Conservation (phyloP, 2,888 invertebrate species). For the Drosophila subsilvestris region DNA sequence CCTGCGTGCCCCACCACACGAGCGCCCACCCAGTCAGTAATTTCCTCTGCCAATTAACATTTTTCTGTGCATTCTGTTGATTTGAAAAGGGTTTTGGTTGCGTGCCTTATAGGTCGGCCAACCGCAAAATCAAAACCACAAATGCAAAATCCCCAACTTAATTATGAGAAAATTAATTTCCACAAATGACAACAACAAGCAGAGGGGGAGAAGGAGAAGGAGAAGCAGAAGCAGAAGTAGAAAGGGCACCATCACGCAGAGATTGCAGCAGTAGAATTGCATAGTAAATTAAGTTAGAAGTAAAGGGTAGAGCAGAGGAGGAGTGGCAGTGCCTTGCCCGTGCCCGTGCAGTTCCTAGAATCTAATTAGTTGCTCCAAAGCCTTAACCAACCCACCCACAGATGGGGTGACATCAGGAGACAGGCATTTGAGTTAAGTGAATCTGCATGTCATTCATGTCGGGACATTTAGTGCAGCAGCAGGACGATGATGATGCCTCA, state of each 20-base stretch:
- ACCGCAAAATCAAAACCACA: slow-evolving; percentile 75
- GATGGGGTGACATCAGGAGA: slow-evolving; percentile 28
- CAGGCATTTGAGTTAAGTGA: slow-evolving; percentile 62
- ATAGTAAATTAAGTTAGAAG: slow-evolving; percentile 70
- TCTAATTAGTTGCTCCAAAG: slow-evolving; percentile 75
- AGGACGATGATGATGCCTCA: neutral
- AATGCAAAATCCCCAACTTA: slow-evolving; percentile 67
- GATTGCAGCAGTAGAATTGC: slow-evolving; percentile 51
- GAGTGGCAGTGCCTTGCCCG: neutral
- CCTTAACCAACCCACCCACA: slow-evolving; percentile 47
- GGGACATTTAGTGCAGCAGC: slow-evolving; percentile 61
- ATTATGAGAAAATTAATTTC: slow-evolving; percentile 76
- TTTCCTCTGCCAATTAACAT: slow-evolving; percentile 64
- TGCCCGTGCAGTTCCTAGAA: slow-evolving; percentile 39
- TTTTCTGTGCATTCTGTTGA: slow-evolving; percentile 44
- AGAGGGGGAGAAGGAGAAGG: slow-evolving; percentile 1
- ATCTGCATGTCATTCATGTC: slow-evolving; percentile 72
- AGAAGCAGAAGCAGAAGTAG: neutral
- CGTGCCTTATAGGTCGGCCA: slow-evolving; percentile 62
- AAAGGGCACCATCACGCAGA: slow-evolving; percentile 6
- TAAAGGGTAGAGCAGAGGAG: slow-evolving; percentile 20
- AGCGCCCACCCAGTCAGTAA: slow-evolving; percentile 34
- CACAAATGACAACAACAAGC: slow-evolving; percentile 45
- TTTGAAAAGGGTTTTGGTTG: slow-evolving; percentile 30
- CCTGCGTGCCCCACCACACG: too few relatives aligned